Base-by-base conservation (phyloP, 2,113 vertebrate species). In the Daubentonia madagascariensis region DNA sequence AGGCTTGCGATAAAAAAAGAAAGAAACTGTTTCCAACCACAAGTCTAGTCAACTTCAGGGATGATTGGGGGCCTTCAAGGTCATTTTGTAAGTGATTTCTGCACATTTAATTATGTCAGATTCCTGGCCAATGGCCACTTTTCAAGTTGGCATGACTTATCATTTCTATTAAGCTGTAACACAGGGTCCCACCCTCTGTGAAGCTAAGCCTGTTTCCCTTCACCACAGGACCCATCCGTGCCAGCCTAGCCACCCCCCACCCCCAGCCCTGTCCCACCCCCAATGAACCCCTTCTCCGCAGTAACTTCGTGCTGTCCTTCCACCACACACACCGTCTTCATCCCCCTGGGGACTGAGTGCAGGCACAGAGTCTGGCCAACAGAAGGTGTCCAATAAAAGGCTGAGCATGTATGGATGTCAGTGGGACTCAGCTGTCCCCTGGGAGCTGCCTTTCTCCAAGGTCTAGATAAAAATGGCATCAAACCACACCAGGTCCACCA, bases 41-140 rank as follows among this genome's bases (percentile, higher is more conserved):
- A 63, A 48, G 23, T 54, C 80, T 72, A 52, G 57, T 89, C 78
- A 52, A 57, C 61, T 73, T n/a, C 3, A 2, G 70, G 43, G 54
- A 50, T 23, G 16, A 61, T 0, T 14, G 54, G 10, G 2, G 32
- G 28, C 16, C 70, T 18, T 1, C 7, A 7, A 86, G 59, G 76
- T 91, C 78, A 48, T 93, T 85, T 91, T n/a, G 14, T 61, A 79
- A 96, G 54, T 73, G 67, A 91, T 83, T 96, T 95, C 70, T 97
- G 63, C 8, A 40, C 54, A 25, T 73, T 96, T 63, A 78, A 73
- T 94, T 85, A 90, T 79, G 85, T 75, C 91, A 59, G 43, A 52
- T 85, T 85, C 22, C 87, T 91, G 91, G 81, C 81, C 88, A 54
- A 37, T 78, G 54, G 85, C 89, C 85, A 43, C 94, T 75, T 90